These are phyloP conservation scores for Nestor notabilis DNA, from an alignment of 2,113 vertebrate species.

Conservation along the genomic window DNA sequence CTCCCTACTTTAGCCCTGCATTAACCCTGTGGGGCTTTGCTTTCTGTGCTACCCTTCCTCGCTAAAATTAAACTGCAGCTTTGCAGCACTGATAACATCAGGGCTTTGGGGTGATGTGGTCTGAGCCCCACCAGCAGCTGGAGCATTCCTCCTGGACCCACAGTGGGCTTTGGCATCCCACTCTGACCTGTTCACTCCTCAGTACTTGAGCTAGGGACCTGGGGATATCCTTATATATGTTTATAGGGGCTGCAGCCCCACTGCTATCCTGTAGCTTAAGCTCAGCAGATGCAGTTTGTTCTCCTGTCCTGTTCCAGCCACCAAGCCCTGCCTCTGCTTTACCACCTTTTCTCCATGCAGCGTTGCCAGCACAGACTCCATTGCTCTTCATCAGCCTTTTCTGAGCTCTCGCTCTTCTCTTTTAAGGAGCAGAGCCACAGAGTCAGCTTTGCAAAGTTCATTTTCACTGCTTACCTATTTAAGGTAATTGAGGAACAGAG, in stretches of 20 bases:
- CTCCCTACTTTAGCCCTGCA: neutral
- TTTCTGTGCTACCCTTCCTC: neutral
- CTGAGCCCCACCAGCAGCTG: neutral
- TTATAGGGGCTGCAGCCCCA: neutral
- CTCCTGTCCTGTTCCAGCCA: neutral
- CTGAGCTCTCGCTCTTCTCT: neutral
- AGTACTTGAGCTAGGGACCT: accelerated
- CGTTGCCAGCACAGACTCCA: neutral
- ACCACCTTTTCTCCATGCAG: neutral
- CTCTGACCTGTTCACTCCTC: neutral
- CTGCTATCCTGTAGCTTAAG: neutral
- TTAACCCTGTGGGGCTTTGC: neutral
- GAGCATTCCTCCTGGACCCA: accelerated
- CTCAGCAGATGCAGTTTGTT: accelerated
- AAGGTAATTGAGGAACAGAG: neutral
- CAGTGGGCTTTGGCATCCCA: neutral
- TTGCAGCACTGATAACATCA: neutral
- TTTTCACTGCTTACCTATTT: neutral
- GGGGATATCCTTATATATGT: neutral
- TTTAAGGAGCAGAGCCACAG: neutral
- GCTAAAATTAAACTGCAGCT: neutral
- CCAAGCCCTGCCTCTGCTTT: neutral
- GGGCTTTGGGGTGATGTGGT: neutral
- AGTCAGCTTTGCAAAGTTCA: neutral
- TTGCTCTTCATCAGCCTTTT: neutral